phyloP scores from a whole-genome alignment of 2,888 invertebrate species.

The Agrilus mali region DNA sequence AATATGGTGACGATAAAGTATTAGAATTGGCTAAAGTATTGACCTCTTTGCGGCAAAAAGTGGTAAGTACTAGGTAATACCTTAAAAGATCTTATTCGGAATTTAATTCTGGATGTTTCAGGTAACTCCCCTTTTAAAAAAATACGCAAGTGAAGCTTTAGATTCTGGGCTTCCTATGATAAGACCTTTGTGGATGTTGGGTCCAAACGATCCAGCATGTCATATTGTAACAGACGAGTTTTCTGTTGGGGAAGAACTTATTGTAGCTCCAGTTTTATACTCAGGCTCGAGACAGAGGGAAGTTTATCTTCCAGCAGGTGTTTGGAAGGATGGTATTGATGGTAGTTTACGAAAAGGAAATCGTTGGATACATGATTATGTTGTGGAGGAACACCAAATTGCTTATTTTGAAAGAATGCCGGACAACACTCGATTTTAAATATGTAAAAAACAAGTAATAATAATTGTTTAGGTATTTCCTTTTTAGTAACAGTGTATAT shows the following conservation, averaged over 20 bases:
- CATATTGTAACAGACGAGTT: conserved; percentile 74
- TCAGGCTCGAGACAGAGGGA: conserved; percentile 59
- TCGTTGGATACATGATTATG: conserved; percentile 82
- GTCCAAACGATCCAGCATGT: conserved; percentile 66
- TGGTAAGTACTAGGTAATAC: conserved; percentile 43
- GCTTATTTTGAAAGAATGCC: conserved; percentile 78
- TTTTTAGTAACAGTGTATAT: no score
- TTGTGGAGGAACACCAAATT: conserved; percentile 64
- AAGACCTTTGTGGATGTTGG: conserved; percentile 82
- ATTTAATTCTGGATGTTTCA: conserved; percentile 18
- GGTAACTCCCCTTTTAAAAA: conserved; percentile 64
- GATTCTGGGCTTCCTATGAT: conserved; percentile 75
- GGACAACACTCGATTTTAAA: conserved; percentile 65
- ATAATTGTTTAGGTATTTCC: no score
- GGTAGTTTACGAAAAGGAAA: conserved; percentile 75
- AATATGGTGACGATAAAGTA: conserved; percentile 66
- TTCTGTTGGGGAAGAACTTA: conserved; percentile 76
- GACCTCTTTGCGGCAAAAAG: conserved; percentile 59
- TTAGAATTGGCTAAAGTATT: conserved; percentile 65
- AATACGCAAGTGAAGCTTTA: conserved; percentile 64
- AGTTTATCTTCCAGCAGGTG: conserved; percentile 81
- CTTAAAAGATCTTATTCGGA: background rate
- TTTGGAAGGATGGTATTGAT: conserved; percentile 88
- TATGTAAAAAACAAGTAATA: background rate
- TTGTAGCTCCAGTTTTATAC: conserved; percentile 77